Conservation (phyloP, 2,888 invertebrate species). For the Autographa pulchrina region DNA sequence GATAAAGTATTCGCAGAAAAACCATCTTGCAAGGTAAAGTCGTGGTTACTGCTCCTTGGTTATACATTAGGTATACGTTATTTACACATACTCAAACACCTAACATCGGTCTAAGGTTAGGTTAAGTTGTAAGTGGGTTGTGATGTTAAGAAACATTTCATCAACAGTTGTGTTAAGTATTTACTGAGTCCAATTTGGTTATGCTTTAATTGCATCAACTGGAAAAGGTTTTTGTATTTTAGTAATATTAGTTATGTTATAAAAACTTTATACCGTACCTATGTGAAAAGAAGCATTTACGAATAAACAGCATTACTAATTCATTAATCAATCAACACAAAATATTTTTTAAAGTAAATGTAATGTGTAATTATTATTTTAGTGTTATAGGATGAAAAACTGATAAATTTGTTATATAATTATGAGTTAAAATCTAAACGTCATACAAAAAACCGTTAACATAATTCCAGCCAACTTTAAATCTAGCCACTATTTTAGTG, state of each 20-base stretch:
- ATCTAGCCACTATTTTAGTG: conserved; percentile 6
- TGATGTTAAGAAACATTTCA: not conserved
- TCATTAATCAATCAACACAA: too few species aligned
- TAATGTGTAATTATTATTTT: too few species aligned
- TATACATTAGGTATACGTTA: not conserved
- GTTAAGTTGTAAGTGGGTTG: not conserved
- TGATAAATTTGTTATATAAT: too few species aligned
- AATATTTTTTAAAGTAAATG: too few species aligned
- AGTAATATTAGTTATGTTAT: too few species aligned
- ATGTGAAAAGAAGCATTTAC: too few species aligned
- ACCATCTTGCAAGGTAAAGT: not conserved
- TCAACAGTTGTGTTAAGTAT: not conserved
- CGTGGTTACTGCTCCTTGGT: not conserved
- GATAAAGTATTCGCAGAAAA: not conserved
- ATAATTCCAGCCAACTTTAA: not conserved
- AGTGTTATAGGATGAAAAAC: too few species aligned
- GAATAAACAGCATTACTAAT: too few species aligned
- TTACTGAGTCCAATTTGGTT: not conserved
- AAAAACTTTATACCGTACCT: too few species aligned
- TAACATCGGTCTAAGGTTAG: not conserved
- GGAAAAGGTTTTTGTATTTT: not conserved
- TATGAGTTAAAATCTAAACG: too few species aligned
- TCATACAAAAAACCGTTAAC: not conserved
- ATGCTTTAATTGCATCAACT: not conserved
- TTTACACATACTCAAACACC: not conserved